Conservation (phyloP, 2,888 invertebrate species). For the Ophonus ardosiacus region DNA sequence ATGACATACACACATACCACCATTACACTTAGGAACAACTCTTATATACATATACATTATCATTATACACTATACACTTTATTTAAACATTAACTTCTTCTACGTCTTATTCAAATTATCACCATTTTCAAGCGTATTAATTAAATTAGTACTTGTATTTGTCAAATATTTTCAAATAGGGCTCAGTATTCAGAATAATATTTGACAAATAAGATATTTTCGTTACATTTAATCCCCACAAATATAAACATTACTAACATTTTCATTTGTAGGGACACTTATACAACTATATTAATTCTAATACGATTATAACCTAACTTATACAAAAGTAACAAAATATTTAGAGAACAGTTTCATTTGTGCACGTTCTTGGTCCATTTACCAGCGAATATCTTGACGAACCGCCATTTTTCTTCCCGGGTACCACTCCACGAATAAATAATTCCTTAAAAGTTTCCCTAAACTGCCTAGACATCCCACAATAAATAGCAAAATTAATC, state of each 20-base stretch:
- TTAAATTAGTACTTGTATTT: slow-evolving; percentile 62
- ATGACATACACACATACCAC: slow-evolving; percentile 17
- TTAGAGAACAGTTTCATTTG: slow-evolving; percentile 90
- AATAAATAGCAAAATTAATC: slow-evolving; percentile 96
- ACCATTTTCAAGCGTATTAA: slow-evolving; percentile 64
- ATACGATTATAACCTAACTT: slow-evolving; percentile 26
- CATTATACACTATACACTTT: slow-evolving; percentile 46
- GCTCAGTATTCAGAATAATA: slow-evolving; percentile 72
- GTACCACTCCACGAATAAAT: slow-evolving; percentile 82
- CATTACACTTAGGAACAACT: slow-evolving; percentile 58
- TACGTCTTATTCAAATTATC: slow-evolving; percentile 59
- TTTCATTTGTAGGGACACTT: slow-evolving; percentile 6
- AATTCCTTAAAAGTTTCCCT: slow-evolving; percentile 93
- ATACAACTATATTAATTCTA: slow-evolving; percentile 21
- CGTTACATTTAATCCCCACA: slow-evolving; percentile 32
- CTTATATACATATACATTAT: slow-evolving; percentile 41
- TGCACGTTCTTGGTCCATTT: slow-evolving; percentile 89
- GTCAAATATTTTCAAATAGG: slow-evolving; percentile 72
- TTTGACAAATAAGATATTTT: slow-evolving; percentile 68
- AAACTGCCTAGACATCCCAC: slow-evolving; percentile 96
- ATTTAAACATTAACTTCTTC: slow-evolving; percentile 39
- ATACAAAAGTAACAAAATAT: slow-evolving; percentile 52
- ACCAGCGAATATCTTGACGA: slow-evolving; percentile 89
- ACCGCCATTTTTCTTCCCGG: slow-evolving; percentile 81
- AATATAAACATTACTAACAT: not conserved